Base-by-base conservation (phyloP, 2,113 vertebrate species). In the Mungos mungo region DNA sequence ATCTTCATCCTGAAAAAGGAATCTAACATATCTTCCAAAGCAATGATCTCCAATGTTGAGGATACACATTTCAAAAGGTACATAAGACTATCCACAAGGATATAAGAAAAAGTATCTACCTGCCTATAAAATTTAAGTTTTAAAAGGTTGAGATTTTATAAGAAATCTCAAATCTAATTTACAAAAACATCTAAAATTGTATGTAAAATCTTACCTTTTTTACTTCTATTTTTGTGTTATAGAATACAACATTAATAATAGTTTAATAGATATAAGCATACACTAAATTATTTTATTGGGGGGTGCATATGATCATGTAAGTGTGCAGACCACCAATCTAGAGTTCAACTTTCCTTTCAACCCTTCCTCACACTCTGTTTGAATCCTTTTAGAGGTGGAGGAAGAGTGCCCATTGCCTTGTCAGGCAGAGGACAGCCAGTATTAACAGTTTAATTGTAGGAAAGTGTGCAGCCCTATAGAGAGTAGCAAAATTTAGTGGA, bases 1-100 rank as follows among this genome's bases (percentile, higher is more conserved):
- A 57, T 86, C 72, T 69, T 94, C 35, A 90, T 8, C 91, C 9
- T 88, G 54, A 94, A 89, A 92, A 85, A 92, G 5, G 14, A 71
- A 12, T 69, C 21, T 87, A 91, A 72, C 4, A 50, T 84, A 31
- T 68, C 33, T 88, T 16, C 52, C 45, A 60, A 87, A 92, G 92
- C 13, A 93, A 69, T 47, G 16, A 91, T n/a, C 35, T 88, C 45
- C 23, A 66, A 19, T 35, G 19, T 50, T 95, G 35, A 27, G 18
- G 18, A 10, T 31, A 41, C 18, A 9, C 16, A 21, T 14, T 21
- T 96, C n/a, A 14, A 18, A 31, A 27, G 13, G 10, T 31, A 92
- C 16, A 90, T 47, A 31, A 71, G 25, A 63, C 7, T 94, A 83
- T 45, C 12, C 21, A 87, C 2, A 38, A 38, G 18, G 7, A 68